These are phyloP conservation scores for Drosophila bifasciata DNA, from an alignment of 1,140 invertebrate genomes.

Conservation along the genomic window DNA sequence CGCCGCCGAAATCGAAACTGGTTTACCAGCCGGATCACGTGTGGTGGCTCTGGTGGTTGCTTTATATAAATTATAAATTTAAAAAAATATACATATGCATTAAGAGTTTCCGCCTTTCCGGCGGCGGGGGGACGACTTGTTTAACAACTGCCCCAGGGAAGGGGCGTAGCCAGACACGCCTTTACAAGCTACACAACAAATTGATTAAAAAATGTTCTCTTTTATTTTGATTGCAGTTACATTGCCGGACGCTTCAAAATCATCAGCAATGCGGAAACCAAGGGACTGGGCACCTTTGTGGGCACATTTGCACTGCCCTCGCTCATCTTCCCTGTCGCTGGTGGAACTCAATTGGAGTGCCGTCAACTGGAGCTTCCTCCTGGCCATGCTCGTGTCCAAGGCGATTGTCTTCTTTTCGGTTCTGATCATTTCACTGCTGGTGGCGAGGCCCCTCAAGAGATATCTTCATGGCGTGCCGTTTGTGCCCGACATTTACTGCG, in stretches of 20 bases:
- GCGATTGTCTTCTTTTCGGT: conserved; percentile 93
- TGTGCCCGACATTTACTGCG: too few species aligned
- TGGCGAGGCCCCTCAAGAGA: conserved; percentile 92
- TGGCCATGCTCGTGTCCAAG: conserved; percentile 94
- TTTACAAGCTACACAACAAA: conserved; percentile 26
- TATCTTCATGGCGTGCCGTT: too few species aligned
- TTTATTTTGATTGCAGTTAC: conserved; percentile 88
- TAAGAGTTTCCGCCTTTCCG: conserved; percentile 41
- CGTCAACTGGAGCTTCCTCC: conserved; percentile 96
- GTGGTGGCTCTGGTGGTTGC: conserved; percentile 26
- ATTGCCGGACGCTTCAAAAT: conserved; percentile 93
- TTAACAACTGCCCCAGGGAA: conserved; percentile 9
- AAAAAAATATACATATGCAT: conserved; percentile 17
- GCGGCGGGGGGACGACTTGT: conserved; percentile 21
- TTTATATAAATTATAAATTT: conserved; percentile 20
- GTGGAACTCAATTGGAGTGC: conserved; percentile 92
- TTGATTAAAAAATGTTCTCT: conserved; percentile 22
- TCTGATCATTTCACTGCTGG: conserved; percentile 90
- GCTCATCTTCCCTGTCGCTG: conserved; percentile 95
- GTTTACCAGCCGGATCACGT: conserved; percentile 41
- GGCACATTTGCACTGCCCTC: conserved; percentile 96
- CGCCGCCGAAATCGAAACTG: conserved; percentile 31
- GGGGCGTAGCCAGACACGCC: conserved; percentile 33
- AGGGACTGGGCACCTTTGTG: conserved; percentile 96
- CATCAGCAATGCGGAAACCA: conserved; percentile 93